These are phyloP conservation scores for Scelioninae gen. 2 DNA, from an alignment of 2,888 invertebrate genomes.

Conservation along the genomic window DNA sequence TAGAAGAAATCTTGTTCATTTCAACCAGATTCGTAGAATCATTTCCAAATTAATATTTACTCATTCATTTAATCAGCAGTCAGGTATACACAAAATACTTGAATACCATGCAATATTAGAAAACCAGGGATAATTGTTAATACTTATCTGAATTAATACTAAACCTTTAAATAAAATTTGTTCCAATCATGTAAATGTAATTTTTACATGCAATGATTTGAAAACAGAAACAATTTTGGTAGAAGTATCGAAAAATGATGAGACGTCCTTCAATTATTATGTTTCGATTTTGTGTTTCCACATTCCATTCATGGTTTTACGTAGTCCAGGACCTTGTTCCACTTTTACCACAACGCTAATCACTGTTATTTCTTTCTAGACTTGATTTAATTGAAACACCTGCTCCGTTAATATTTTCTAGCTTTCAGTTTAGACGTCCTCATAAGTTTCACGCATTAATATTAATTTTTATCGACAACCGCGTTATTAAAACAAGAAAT, in stretches of 20 bases:
- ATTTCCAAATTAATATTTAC: too few species aligned
- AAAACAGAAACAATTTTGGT: too few species aligned
- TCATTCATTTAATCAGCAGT: too few species aligned
- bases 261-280: slow-evolving; percentile 41
- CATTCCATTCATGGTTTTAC: slow-evolving; percentile 56
- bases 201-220: too few species aligned
- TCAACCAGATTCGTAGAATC: too few species aligned
- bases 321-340: slow-evolving; percentile 59
- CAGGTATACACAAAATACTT: too few species aligned
- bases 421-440: slow-evolving; percentile 20
- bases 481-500: too few species aligned
- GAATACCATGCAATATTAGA: too few species aligned
- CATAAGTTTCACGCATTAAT: slow-evolving; percentile 11
- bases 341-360: slow-evolving; percentile 58
- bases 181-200: too few species aligned
- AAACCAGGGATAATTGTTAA: too few species aligned
- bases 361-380: slow-evolving; percentile 55
- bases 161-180: too few species aligned
- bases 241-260: slow-evolving; percentile 1
- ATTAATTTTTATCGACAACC: background rate
- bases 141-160: too few species aligned
- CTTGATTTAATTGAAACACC: slow-evolving; percentile 51
- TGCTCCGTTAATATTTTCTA: slow-evolving; percentile 40
- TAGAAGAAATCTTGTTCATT: slow-evolving; percentile 1
- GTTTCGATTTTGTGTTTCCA: slow-evolving; percentile 55